Evolutionary conservation across 2,113 vertebrate genomes (phyloP).

Genomic region (Psammodynastes pulverulentus): DNA sequence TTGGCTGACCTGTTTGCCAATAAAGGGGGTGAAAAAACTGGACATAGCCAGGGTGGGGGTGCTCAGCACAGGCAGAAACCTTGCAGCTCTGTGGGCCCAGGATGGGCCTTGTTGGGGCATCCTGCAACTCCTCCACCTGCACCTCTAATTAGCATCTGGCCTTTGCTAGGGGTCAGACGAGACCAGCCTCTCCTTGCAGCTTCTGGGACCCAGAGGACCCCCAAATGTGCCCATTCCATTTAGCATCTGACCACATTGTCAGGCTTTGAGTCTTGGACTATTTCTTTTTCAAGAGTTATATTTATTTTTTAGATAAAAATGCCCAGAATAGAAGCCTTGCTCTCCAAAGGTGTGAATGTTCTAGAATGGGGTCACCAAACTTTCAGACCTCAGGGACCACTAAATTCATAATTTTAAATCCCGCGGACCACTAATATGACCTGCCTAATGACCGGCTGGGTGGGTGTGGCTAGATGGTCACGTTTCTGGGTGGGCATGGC

Average conservation of each 20-base stretch:
- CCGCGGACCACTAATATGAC: too few species aligned
- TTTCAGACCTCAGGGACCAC: too few species aligned
- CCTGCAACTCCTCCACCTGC: background rate
- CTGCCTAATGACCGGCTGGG: too few species aligned
- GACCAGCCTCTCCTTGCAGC: background rate
- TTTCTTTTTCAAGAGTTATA: background rate
- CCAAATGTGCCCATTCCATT: background rate
- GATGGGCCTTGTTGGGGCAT: background rate
- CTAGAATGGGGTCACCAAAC: too few species aligned
- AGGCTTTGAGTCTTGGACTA: background rate
- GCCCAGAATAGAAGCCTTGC: background rate
- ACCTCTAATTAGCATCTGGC: too few species aligned
- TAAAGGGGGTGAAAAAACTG: background rate
- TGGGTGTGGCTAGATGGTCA: too few species aligned
- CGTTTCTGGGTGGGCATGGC: too few species aligned
- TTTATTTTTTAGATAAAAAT: background rate
- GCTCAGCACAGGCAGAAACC: background rate
- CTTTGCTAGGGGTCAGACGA: background rate
- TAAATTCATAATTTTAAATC: too few species aligned
- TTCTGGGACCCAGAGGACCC: background rate
- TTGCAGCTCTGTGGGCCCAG: background rate
- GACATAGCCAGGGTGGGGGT: background rate
- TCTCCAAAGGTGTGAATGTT: background rate
- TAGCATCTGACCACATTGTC: background rate
- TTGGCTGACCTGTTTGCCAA: background rate